phyloP scores from a whole-genome alignment of 2,888 invertebrate genomes.

The Diarsia mendica region DNA sequence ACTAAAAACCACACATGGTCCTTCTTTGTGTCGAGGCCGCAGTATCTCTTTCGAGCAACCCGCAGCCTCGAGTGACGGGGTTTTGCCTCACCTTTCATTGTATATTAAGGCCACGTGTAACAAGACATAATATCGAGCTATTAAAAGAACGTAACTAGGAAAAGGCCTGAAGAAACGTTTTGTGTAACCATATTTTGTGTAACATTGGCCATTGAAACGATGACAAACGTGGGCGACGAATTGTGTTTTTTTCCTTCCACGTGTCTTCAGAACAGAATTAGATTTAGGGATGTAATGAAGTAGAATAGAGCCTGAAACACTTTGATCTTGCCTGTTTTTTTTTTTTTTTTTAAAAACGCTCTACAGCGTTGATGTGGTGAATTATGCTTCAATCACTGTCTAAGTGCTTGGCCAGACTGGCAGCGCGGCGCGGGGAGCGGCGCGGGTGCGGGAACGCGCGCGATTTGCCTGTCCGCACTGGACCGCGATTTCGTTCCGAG shows the following conservation, averaged over 20 bases:
- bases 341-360: too few relatives aligned
- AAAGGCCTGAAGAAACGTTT: conserved; percentile 16
- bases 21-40: too few relatives aligned
- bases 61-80: too few relatives aligned
- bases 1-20: too few relatives aligned
- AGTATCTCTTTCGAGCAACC: too few relatives aligned
- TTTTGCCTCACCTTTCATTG: neutral
- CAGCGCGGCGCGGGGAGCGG: too few relatives aligned
- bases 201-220: neutral
- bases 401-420: too few relatives aligned
- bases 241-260: neutral
- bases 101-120: neutral
- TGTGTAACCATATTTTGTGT: neutral
- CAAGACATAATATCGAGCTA: neutral
- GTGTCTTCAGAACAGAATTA: neutral
- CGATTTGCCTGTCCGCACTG: too few relatives aligned
- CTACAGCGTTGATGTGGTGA: too few relatives aligned
- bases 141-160: neutral
- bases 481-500: too few relatives aligned
- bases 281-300: neutral
- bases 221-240: neutral
- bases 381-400: too few relatives aligned
- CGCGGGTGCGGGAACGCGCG: too few relatives aligned
- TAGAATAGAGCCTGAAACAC: neutral
- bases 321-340: neutral